Evolutionary conservation across 2,113 vertebrate genomes (phyloP), one percentile per base, ranked within the genome.

Genomic region (Xiphorhynchus elegans): DNA sequence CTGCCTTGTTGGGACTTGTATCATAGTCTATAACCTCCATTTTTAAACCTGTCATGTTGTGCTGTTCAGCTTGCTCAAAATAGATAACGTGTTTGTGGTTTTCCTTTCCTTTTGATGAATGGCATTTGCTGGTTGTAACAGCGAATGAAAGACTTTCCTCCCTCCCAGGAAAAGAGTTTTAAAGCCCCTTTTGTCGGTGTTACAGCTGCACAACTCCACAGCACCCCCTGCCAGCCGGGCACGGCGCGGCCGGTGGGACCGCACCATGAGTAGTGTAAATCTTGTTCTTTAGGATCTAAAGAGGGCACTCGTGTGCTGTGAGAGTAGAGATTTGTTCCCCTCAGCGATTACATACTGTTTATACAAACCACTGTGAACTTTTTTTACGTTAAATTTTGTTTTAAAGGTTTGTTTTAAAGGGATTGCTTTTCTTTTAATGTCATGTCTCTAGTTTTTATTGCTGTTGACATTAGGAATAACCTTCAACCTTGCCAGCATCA

Each of bases 361-460:
- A 95, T 98, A 97, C 93, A 96, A 96, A 98, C 98, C 98, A 98
- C 98, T 98, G 98, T 98, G 98, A 98, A 98, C 94, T 96, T 97
- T 96, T 98, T 98, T 97, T 96, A 96, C 20, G 84, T 97, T 96
- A 37, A 58, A 64, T 87, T 97, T 98, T 96, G 89, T 98, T 97
- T 98, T 95, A 97, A 98, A 98, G 98, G 97, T 86, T 98, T 96
- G 90, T 98, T 97, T 98, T 94, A 97, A 98, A 98, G 98, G 97
- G 98, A 98, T 98, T 96, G 95, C 95, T 95, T 98, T 98, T 96
- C 70, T 93, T 94, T 94, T 94, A 86, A 95, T 89, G 97, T 97
- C 96, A 97, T 66, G 91, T 98, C 96, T 50, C 93, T 81, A 92
- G 94, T 97, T 97, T 63, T 97, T 96, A 95, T 97, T 92, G 97